A percentile compares a stretch with the other conserved stretches of the same genome.
phyloP scores from a whole-genome alignment of 2,888 invertebrate species.

The Lycocerus yunnanus region DNA sequence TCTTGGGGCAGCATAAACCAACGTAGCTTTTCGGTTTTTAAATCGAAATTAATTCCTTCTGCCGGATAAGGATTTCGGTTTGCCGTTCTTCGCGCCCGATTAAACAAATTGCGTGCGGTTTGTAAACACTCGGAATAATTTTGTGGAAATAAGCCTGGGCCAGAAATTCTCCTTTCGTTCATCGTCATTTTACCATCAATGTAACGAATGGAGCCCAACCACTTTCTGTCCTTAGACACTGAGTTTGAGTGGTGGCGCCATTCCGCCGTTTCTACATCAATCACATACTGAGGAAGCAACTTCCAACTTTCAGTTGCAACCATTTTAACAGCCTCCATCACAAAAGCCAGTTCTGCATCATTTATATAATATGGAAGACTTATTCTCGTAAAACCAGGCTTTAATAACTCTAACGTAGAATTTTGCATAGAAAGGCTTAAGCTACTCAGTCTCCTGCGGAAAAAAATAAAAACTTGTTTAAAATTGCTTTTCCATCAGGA shows the following conservation, averaged over 20 bases:
- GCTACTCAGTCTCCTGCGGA: slow-evolving; percentile 56
- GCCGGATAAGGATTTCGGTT: slow-evolving; percentile 76
- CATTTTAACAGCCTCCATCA: slow-evolving; percentile 83
- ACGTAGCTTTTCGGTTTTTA: slow-evolving; percentile 69
- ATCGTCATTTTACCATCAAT: slow-evolving; percentile 74
- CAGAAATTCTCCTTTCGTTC: slow-evolving; percentile 72
- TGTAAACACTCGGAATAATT: slow-evolving; percentile 77
- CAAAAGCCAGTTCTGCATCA: slow-evolving; percentile 78
- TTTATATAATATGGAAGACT: slow-evolving; percentile 86
- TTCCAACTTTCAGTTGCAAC: slow-evolving; percentile 90
- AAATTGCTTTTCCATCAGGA: slow-evolving; percentile 2
- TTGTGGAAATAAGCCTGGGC: slow-evolving; percentile 74
- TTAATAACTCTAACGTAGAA: slow-evolving; percentile 69
- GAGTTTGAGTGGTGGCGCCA: slow-evolving; percentile 86
- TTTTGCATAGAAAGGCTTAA: slow-evolving; percentile 53
- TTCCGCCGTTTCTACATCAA: slow-evolving; percentile 87
- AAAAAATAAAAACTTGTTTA: neutral
- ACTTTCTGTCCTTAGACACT: slow-evolving; percentile 79
- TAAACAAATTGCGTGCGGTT: slow-evolving; percentile 78
- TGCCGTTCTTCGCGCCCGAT: slow-evolving; percentile 75
- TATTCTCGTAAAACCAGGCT: slow-evolving; percentile 86
- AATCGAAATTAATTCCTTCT: slow-evolving; percentile 73
- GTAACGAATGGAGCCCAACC: slow-evolving; percentile 73
- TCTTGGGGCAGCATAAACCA: slow-evolving; percentile 93
- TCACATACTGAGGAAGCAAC: slow-evolving; percentile 81